phyloP scores from a whole-genome alignment of 2,797 vertebrate genomes.

The Labroides dimidiatus region DNA sequence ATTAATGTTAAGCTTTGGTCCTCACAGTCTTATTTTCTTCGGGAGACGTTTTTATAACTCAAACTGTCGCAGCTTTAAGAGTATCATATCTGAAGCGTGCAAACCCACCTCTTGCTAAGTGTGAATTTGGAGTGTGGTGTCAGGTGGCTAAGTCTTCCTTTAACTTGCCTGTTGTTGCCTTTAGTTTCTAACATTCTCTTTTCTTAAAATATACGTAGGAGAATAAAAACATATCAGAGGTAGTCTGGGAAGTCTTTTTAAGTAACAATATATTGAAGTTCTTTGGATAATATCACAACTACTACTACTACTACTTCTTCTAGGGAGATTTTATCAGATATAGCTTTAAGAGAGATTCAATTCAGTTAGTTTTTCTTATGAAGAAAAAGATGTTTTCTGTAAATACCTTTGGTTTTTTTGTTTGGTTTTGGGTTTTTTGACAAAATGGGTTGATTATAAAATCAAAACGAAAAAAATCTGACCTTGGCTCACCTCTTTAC shows the following conservation, averaged over 20 bases:
- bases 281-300: slow-evolving; percentile 68
- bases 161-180: slow-evolving; percentile 85
- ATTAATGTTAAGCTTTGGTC: neutral
- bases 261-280: slow-evolving; percentile 66
- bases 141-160: slow-evolving; percentile 65
- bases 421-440: slow-evolving; percentile 72
- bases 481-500: slow-evolving; percentile 54
- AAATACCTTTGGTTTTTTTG: slow-evolving; percentile 63
- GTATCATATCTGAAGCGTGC: neutral
- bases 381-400: slow-evolving; percentile 69
- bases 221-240: slow-evolving; percentile 82
- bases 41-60: neutral
- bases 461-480: slow-evolving; percentile 64
- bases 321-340: slow-evolving; percentile 78
- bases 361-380: slow-evolving; percentile 66
- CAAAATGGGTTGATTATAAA: slow-evolving; percentile 76
- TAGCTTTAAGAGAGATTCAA: slow-evolving; percentile 79
- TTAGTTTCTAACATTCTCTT: slow-evolving; percentile 81
- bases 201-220: slow-evolving; percentile 68
- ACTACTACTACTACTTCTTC: slow-evolving; percentile 41
- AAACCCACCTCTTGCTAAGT: slow-evolving; percentile 27
- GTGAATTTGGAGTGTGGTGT: slow-evolving; percentile 27
- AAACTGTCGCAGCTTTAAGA: neutral
- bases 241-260: slow-evolving; percentile 73
- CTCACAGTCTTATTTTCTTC: neutral